These are phyloP conservation scores for Sylvicapra grimmia DNA, from an alignment of 2,113 vertebrate species.

Conservation along the genomic window DNA sequence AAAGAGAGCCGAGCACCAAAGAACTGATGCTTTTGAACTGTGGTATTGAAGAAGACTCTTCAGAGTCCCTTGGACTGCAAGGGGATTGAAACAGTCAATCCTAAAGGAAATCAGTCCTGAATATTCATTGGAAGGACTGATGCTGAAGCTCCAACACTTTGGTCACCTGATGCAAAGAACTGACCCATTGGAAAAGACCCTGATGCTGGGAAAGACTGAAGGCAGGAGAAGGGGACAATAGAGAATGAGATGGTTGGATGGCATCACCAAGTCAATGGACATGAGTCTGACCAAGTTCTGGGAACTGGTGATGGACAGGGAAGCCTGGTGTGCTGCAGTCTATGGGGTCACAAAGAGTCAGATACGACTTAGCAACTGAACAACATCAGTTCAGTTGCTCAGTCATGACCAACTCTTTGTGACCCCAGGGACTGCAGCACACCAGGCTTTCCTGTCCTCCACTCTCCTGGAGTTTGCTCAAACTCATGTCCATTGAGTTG, in stretches of 20 bases:
- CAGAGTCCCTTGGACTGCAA: neutral
- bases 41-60: neutral
- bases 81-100: neutral
- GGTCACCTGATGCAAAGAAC: neutral
- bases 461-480: neutral
- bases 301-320: neutral
- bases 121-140: neutral
- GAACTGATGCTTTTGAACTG: neutral
- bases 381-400: too few species aligned
- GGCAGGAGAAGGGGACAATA: neutral
- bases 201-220: neutral
- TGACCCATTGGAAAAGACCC: neutral
- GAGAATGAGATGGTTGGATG: neutral
- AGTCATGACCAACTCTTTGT: neutral
- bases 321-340: neutral
- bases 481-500: neutral
- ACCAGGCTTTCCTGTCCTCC: neutral
- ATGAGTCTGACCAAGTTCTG: neutral
- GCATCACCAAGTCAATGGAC: neutral
- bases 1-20: neutral
- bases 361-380: neutral
- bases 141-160: neutral
- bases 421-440: neutral
- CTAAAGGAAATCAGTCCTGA: neutral
- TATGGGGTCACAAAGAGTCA: neutral